A percentile compares a stretch with the other conserved stretches of the same genome.
Evolutionary conservation across 1,140 invertebrate species (phyloP).

Genomic region (Sarcophaga bullata): DNA sequence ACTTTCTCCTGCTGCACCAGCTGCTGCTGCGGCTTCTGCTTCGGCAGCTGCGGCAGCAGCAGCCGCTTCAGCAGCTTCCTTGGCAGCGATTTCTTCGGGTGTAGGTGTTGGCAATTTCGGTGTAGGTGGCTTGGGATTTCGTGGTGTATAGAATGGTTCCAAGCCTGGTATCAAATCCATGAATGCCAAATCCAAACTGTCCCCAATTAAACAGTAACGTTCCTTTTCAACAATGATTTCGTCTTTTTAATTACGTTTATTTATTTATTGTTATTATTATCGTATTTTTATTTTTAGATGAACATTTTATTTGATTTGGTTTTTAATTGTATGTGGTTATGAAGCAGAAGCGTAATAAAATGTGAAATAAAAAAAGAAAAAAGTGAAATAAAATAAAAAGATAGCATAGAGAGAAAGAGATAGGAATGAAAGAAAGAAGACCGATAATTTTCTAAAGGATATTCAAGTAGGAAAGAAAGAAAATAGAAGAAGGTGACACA

Average conservation of each 20-base stretch:
- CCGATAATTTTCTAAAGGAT: not conserved
- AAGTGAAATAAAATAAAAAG: slow-evolving; percentile 42
- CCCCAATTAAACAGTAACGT: slow-evolving; percentile 96
- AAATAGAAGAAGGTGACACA: not conserved
- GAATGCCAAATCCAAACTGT: slow-evolving; percentile 97
- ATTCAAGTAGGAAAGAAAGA: slow-evolving; percentile 17
- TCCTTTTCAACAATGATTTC: slow-evolving; percentile 98
- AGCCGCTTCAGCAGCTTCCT: slow-evolving; percentile 54
- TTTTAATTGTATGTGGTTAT: slow-evolving; percentile 8
- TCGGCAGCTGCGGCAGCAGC: slow-evolving; percentile 57
- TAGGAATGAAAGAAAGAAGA: slow-evolving; percentile 25
- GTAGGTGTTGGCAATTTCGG: slow-evolving; percentile 63
- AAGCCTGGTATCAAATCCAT: slow-evolving; percentile 86
- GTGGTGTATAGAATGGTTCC: slow-evolving; percentile 66
- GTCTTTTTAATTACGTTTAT: slow-evolving; percentile 74
- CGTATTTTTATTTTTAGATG: slow-evolving; percentile 19
- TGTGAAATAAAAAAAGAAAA: slow-evolving; percentile 46
- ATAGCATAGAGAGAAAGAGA: slow-evolving; percentile 45
- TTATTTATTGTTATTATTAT: not conserved
- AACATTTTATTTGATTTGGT: slow-evolving; percentile 29
- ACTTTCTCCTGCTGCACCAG: slow-evolving; percentile 47
- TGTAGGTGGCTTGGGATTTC: slow-evolving; percentile 64
- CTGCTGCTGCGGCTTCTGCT: slow-evolving; percentile 50
- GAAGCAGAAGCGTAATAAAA: slow-evolving; percentile 46
- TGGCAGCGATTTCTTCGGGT: slow-evolving; percentile 59